A percentile compares a stretch with the other conserved stretches of the same genome.
Conservation (phyloP, 2,113 vertebrate species). For the Mustela nigripes region DNA sequence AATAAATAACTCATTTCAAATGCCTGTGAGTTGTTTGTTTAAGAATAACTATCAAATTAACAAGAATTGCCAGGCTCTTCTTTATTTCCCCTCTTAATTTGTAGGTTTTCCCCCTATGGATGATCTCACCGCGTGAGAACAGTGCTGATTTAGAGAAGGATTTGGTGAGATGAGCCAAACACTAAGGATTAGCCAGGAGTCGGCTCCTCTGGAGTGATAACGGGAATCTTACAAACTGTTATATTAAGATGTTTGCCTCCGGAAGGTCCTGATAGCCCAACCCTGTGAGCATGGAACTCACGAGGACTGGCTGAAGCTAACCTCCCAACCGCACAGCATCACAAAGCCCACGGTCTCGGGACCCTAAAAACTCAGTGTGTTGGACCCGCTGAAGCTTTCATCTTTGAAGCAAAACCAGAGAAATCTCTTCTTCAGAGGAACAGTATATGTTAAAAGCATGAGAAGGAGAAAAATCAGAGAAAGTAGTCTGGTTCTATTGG, state of each 20-base stretch:
- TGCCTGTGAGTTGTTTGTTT: conserved; percentile 74
- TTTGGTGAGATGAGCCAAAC: conserved; percentile 19
- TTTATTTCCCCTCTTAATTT: conserved; percentile 44
- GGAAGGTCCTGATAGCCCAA: background rate
- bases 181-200: background rate
- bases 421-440: background rate
- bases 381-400: background rate
- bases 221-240: background rate
- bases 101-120: background rate
- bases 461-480: background rate
- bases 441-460: background rate
- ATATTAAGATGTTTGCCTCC: background rate
- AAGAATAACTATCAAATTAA: conserved; percentile 75
- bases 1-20: conserved; percentile 77
- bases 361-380: background rate
- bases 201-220: background rate
- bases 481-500: background rate
- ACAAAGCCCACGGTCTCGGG: background rate
- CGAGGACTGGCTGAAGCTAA: background rate
- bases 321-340: background rate
- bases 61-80: conserved; percentile 53
- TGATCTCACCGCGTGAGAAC: background rate
- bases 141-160: background rate
- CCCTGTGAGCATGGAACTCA: background rate
- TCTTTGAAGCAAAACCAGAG: background rate